Base-by-base conservation (phyloP, 2,113 vertebrate species). In the Vireo altiloquus region DNA sequence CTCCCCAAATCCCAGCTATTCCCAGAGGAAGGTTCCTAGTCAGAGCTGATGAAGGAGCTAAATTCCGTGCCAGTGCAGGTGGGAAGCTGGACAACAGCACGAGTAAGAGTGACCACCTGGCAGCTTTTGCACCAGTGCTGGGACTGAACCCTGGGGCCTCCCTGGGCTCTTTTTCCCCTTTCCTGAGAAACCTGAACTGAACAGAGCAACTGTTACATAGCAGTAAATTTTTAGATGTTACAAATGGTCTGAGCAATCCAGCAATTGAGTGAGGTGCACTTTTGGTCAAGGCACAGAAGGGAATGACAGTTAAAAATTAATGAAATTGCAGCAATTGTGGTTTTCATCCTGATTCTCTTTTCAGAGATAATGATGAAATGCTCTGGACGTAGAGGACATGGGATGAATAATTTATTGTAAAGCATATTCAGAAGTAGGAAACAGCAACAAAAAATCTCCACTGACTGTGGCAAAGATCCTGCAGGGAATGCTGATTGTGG, bases 401-500 rank as follows among this genome's bases (percentile, higher is more conserved):
- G 59, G 60, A 44, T 74, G 52, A 90, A 74, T 77, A 94, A 86
- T 11, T 89, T 49, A 27, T 75, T 88, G 39, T 70, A 69, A 83
- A 88, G 42, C 35, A 54, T 46, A 82, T 80, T 85, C 40, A 57
- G 39, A 82, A 82, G 57, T 39, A 91, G 33, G 54, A 91, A 92
- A 57, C 5, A 59, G 30, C 63, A 77, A 69, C 7, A 21, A 87
- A 88, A 90, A 71, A 33, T 61, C 76, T 91, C 37, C 35, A 24
- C 39, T 54, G n/a, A 46, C 50, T 95, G 40, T 68, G 44, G 50
- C 33, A 61, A 91, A 87, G 81, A 82, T 89, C 69, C 61, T 87
- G 56, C 54, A 79, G 70, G 70, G 85, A 77, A 85, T 46, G 39
- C 47, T 95, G 87, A 61, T 65, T 77, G 87, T 82, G 78, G 87